phyloP scores from a whole-genome alignment of 2,888 invertebrate species.

The Cataglyphis altisquamis region DNA sequence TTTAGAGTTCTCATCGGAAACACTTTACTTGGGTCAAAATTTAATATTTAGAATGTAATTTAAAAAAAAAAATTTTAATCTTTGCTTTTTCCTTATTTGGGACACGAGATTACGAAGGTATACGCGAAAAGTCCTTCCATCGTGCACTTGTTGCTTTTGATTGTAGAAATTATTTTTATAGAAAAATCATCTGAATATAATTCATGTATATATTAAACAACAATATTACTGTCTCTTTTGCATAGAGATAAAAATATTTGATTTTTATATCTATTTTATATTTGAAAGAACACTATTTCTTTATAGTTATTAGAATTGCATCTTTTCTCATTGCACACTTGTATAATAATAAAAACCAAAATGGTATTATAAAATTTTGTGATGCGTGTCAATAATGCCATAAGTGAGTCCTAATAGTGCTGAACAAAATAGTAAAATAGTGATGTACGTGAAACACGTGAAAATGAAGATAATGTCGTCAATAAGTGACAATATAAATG shows the following conservation, averaged over 20 bases:
- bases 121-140: not conserved
- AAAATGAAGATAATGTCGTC: not conserved
- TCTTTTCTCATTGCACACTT: not conserved
- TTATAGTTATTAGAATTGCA: not conserved
- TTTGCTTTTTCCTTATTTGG: not conserved
- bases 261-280: not conserved
- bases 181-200: not conserved
- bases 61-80: not conserved
- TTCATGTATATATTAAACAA: not conserved
- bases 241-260: not conserved
- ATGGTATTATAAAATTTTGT: not conserved
- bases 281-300: not conserved
- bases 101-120: not conserved
- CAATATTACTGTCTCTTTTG: not conserved
- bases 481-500: not conserved
- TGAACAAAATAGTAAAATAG: not conserved
- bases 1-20: not conserved
- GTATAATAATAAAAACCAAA: not conserved
- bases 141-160: not conserved
- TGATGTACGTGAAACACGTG: not conserved
- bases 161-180: not conserved
- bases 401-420: not conserved
- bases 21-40: not conserved
- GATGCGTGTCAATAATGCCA: not conserved
- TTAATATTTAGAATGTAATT: not conserved